Evolutionary conservation across 2,888 invertebrate species (phyloP), one percentile per base, ranked within the genome.

Genomic region (Lottia scabra): DNA sequence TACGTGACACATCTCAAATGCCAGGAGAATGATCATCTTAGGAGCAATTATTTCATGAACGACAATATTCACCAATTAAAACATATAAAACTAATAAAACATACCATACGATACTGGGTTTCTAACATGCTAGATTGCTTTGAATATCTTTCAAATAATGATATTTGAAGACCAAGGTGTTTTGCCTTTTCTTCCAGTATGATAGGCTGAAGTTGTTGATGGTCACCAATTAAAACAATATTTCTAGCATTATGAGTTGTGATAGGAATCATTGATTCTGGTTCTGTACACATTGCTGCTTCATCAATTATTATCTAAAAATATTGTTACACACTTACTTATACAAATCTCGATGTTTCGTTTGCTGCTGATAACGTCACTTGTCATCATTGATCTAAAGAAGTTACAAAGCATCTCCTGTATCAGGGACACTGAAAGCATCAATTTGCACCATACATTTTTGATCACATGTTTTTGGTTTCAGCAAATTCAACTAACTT

Each of bases 231-330:
- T 56, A 88, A 75, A 27, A 83, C 78, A n/a, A 87, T 77, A 65
- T 83, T 82, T 65, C 80, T 76, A 5, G 72, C 71, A 12, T 56
- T 69, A 67, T 78, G 75, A 27, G 80, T 62, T 13, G 80, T 75
- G 15, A 85, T 92, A 0, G 87, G 87, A 46, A 86, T 77, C 75
- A 87, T 72, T 68, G 79, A 75, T 73, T 87, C 87, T n/a, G 84
- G 85, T 71, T 88, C 87, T 16, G 79, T 82, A 70, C 86, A 85
- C 77, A 84, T 79, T 30, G 84, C 84, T 70, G 83, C 80, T 72
- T 87, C 87, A 75, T 88, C 87, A 30, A 88, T 81, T 30, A 88
- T 86, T 38, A 87, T 72, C 87, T 88, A 81, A 8, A 78, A 75
- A 48, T 38, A 38, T 38, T 8, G 38, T 38, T 38, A 10, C 38